Evolutionary conservation across 2,797 vertebrate genomes (phyloP).

Genomic region (Melanotaenia nigrans): DNA sequence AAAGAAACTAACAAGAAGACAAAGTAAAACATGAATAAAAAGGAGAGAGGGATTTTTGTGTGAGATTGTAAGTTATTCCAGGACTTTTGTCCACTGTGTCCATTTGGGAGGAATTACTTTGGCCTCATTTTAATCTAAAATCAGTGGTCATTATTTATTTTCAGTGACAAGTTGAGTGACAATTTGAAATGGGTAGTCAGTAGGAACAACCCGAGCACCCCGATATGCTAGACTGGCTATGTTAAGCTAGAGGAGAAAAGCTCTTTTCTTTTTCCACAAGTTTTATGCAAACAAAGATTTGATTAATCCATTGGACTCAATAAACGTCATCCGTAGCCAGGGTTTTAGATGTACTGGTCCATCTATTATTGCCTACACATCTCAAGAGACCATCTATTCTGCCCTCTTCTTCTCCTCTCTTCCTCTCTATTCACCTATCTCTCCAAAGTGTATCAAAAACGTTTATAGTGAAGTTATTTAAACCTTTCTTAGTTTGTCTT

Average conservation of each 20-base stretch:
- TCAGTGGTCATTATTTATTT: no score
- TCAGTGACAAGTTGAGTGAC: neutral
- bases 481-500: no score
- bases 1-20: neutral
- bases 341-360: no score
- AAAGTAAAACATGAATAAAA: slow-evolving; percentile 18
- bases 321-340: neutral
- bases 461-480: no score
- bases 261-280: neutral
- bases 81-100: slow-evolving; percentile 35
- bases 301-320: neutral
- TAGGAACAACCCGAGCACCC: no score
- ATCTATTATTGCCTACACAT: no score
- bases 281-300: neutral
- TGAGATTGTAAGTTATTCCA: slow-evolving; percentile 22
- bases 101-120: slow-evolving; percentile 38
- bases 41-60: slow-evolving; percentile 9
- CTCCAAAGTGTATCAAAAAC: no score
- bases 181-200: neutral
- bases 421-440: no score
- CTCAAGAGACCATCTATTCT: no score
- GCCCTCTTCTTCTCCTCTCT: no score
- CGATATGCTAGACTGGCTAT: neutral
- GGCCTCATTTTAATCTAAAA: neutral
- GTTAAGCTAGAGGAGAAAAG: neutral